These are phyloP conservation scores for Pemphigus obesinymphae DNA, from an alignment of 1,140 invertebrate genomes.

Conservation along the genomic window DNA sequence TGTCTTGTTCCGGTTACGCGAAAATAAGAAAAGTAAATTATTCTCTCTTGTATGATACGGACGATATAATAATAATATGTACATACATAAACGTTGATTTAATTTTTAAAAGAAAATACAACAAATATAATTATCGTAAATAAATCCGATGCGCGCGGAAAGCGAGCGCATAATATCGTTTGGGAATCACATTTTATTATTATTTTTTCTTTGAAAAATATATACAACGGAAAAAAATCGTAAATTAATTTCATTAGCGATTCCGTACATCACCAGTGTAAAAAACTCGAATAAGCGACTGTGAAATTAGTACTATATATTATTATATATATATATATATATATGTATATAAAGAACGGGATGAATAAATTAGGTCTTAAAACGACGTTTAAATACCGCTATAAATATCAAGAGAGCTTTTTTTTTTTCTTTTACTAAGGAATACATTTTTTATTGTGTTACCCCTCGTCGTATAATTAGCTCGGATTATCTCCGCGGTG, in stretches of 20 bases:
- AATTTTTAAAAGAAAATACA: background rate
- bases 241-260: slow-evolving; percentile 31
- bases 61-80: background rate
- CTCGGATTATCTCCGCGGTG: slow-evolving; percentile 21
- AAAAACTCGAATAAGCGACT: slow-evolving; percentile 24
- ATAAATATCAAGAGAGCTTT: slow-evolving; percentile 40
- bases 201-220: background rate
- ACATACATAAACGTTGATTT: background rate
- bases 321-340: background rate
- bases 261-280: slow-evolving; percentile 10
- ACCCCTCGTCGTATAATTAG: slow-evolving; percentile 28
- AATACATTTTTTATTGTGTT: slow-evolving; percentile 37
- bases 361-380: slow-evolving; percentile 38
- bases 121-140: background rate
- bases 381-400: slow-evolving; percentile 37
- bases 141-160: background rate
- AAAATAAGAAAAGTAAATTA: background rate
- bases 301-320: slow-evolving; percentile 28
- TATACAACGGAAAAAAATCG: background rate
- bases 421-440: no score
- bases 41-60: background rate
- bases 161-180: background rate
- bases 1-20: background rate
- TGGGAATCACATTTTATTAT: background rate
- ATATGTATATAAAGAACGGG: background rate